Percentiles rank a stretch among this genome's conserved stretches.
These are phyloP conservation scores for Drosophila nebulosa DNA, from an alignment of 1,140 invertebrate species.

Conservation along the genomic window DNA sequence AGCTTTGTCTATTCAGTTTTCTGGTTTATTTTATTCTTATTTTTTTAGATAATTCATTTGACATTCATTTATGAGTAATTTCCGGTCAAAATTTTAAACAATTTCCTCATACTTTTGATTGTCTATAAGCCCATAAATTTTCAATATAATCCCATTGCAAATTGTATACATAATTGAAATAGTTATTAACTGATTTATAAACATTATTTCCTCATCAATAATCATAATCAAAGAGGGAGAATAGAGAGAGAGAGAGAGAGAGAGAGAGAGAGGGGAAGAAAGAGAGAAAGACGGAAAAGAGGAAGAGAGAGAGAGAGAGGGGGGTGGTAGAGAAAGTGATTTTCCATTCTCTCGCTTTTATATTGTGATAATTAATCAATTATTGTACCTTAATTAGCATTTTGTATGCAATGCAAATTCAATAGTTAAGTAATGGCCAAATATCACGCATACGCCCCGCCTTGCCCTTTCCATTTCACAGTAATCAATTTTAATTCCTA, in stretches of 20 bases:
- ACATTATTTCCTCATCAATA: background rate
- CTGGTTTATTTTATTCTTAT: too few relatives aligned
- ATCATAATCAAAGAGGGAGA: background rate
- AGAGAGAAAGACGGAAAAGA: background rate
- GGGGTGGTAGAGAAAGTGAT: background rate
- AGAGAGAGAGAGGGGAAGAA: background rate
- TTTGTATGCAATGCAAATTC: background rate
- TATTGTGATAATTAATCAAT: background rate
- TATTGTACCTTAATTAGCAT: background rate
- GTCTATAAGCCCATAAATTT: background rate
- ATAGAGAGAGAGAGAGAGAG: background rate
- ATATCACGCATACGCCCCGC: slow-evolving; percentile 59
- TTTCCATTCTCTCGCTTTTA: background rate
- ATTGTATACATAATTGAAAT: slow-evolving; percentile 4
- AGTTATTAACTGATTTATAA: background rate
- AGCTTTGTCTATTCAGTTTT: too few relatives aligned
- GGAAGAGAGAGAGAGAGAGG: background rate
- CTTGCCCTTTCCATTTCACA: background rate
- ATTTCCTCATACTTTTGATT: background rate
- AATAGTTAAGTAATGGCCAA: slow-evolving; percentile 12
- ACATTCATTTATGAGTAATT: background rate
- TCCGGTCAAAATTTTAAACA: background rate
- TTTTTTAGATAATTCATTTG: too few relatives aligned
- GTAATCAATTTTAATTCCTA: too few relatives aligned
- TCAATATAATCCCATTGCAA: background rate